Evolutionary conservation across 2,888 invertebrate genomes (phyloP), one percentile per base, ranked within the genome.

Genomic region (Pachliopta kotzebuea): DNA sequence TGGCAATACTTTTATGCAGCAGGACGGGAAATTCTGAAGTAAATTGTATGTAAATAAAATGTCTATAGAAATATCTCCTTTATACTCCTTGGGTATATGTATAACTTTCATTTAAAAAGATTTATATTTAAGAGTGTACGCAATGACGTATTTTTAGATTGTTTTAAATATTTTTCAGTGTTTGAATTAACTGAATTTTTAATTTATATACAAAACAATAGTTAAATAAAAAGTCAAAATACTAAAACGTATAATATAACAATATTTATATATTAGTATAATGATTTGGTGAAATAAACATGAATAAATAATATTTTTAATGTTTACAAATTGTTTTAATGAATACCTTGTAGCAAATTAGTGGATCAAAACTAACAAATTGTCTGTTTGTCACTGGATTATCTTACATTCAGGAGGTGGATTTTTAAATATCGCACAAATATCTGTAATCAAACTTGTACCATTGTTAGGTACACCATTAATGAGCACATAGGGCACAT

Each of bases 401-500:
- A 63, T 57, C n/a, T 63, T 63, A 24, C 75, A 77, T 29, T 69
- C 68, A 14, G 50, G 56, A 0, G 78, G 78, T 7, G 68, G 72
- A 2, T 76, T 73, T 1, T 65, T 63, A 3, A 77, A 64, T 57
- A 74, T 70, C 66, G 8, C 21, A 52, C 50, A 52, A 52, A 52
- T 52, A 21, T 72, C 73, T 14, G 63, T 53, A 49, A 77, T 67
- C 56, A 83, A 71, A 64, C 78, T 69, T 0, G 67, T 61, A 9
- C 74, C 76, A 52, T 71, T 67, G 57, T 69, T 67, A 1, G 70
- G 65, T 0, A 67, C 63, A 2, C 74, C 74, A 9, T 74, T 76
- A 29, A 83, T 71, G 26, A 84, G 67, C 7, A 83, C 60, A 63
- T 77, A 80, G 0, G 84, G 84, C 6, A 85, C 81, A 65, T 76